Percentiles rank a stretch among this genome's conserved stretches.
phyloP scores from a whole-genome alignment of 2,888 invertebrate genomes.

The Pterostichus madidus region DNA sequence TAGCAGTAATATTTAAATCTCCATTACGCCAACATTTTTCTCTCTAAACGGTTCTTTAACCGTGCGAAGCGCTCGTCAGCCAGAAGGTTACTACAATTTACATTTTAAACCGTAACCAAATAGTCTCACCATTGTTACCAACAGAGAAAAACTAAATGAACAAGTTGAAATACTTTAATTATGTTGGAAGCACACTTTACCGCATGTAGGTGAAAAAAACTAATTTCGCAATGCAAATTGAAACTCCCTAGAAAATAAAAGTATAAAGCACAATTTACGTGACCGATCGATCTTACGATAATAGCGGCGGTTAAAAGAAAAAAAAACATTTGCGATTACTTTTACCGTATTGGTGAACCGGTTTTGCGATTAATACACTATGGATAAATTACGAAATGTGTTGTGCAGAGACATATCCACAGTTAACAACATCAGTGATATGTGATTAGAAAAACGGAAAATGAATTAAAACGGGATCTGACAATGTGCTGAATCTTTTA shows the following conservation, averaged over 20 bases:
- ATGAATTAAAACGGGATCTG: slow-evolving; percentile 33
- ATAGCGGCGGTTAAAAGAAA: background rate
- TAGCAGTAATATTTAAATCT: slow-evolving; percentile 35
- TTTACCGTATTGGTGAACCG: slow-evolving; percentile 37
- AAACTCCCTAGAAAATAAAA: slow-evolving; percentile 36
- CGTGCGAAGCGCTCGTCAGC: slow-evolving; percentile 29
- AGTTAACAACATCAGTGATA: slow-evolving; percentile 10
- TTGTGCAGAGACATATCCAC: slow-evolving; percentile 5
- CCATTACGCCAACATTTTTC: slow-evolving; percentile 31
- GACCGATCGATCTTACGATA: background rate
- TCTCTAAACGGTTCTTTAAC: slow-evolving; percentile 53
- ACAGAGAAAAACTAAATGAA: background rate
- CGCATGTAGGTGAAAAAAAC: background rate
- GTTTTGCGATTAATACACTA: background rate
- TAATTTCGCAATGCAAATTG: slow-evolving; percentile 1
- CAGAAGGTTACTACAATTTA: slow-evolving; percentile 49
- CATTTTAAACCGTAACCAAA: slow-evolving; percentile 48
- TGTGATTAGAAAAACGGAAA: slow-evolving; percentile 15
- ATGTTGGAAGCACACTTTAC: slow-evolving; percentile 3
- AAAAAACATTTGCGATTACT: slow-evolving; percentile 22
- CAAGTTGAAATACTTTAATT: slow-evolving; percentile 48
- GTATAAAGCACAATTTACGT: background rate
- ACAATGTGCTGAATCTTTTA: slow-evolving; percentile 3
- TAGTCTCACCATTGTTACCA: slow-evolving; percentile 51
- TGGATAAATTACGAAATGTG: slow-evolving; percentile 19